Evolutionary conservation across 1,140 invertebrate species (phyloP), one percentile per base, ranked within the genome.

Genomic region (Anastrepha obliqua): DNA sequence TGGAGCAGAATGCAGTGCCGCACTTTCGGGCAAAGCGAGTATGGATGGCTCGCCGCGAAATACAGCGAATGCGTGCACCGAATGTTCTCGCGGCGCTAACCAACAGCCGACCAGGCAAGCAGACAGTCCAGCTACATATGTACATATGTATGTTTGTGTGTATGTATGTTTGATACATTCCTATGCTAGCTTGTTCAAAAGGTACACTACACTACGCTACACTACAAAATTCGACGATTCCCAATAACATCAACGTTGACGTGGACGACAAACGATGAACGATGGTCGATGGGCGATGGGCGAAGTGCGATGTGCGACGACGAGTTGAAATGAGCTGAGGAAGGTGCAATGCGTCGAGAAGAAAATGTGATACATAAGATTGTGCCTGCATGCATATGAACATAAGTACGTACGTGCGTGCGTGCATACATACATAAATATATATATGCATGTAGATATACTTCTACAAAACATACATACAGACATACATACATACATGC

Each of bases 331-430:
- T 55, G 42, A 13, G 42, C 39, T 44, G 67, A 3, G 67, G 74
- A 55, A 81, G 74, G 74, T 55, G 74, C 8, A 81, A 81, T 81
- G 74, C 20, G 74, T 81, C n/a, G 74, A 81, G 47, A 81, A 81
- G 74, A 81, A 81, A 81, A 29, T 58, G 44, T 9, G 44, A 81
- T 81, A 81, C 47, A 55, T 81, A 81, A 7, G 74, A 55, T 55
- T 55, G 42, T 47, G 13, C 67, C 15, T 47, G 67, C n/a, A 55
- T 81, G 47, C 15, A 55, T 20, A 81, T 81, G 15, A 9, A 81
- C 42, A 67, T 9, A 13, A 29, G 20, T 67, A 17, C 1, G 15
- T 67, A 67, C 6, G n/a, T 39, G 29, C 64, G 29, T 15, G 29
- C 64, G 29, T 15, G 15, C 60, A 67, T 39, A 67, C 8, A 20